Base-by-base conservation (phyloP, 1,140 invertebrate species). In the Ceratina japonica region DNA sequence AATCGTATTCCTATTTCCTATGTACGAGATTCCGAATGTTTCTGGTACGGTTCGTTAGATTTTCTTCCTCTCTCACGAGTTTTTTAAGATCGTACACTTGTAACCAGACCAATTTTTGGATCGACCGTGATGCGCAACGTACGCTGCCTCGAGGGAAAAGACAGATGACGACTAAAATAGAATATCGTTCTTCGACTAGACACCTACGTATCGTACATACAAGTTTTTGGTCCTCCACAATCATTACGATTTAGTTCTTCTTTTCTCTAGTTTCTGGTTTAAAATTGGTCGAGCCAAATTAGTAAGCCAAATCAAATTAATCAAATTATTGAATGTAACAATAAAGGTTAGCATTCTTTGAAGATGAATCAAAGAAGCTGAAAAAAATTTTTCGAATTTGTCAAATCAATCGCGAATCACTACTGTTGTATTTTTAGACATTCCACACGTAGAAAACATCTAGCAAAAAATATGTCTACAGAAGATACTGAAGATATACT, bases 151-250 rank as follows among this genome's bases (percentile, higher is more conserved):
- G 76, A 81, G 81, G 78, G 78, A 80, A 75, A 82, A 82, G 78
- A 82, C 72, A 72, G 72, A 82, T 79, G 81, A 75, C 65, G 78
- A 82, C 81, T 65, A 66, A 82, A 82, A 82, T 82, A 82, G 81
- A 82, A 80, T 75, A 82, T 75, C 81, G 77, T 54, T 73, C 66
- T 82, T 80, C 77, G 81, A 66, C 81, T 82, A 82, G 81, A 79
- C 77, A 80, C 71, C 77, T 79, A 82, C 72, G 71, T 79, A 82
- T 64, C 69, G 70, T 54, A 44, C 24, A 24, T 59, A 62, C 65
- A 71, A 74, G 71, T 80, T 69, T 82, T 51, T 70, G 71, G 73
- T 78, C 69, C 75, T 77, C 79, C 76, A 80, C 16, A n/a, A 4
- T n/a, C 54, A 56, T n/a, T n/a, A n/a, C 54, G 54, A 56, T 56